Percentiles rank a stretch among this genome's conserved stretches.
These are phyloP conservation scores for Gibbula magus DNA, from an alignment of 2,888 invertebrate genomes.

Conservation along the genomic window DNA sequence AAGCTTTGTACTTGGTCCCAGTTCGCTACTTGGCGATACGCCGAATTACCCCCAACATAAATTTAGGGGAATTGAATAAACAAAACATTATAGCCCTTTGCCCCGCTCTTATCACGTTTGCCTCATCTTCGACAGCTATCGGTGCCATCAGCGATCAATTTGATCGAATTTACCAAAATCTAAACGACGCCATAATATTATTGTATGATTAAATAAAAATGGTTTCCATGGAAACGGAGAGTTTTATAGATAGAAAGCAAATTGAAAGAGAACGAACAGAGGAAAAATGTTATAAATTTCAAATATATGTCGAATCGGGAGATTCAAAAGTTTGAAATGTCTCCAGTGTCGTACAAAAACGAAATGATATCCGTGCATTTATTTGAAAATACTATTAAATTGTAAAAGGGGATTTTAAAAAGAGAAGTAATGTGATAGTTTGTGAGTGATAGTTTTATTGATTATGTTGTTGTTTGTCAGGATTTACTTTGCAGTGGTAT, in stretches of 20 bases:
- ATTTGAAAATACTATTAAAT: too few species aligned
- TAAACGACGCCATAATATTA: slow-evolving; percentile 14
- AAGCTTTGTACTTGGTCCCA: not conserved
- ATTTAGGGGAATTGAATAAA: slow-evolving; percentile 23
- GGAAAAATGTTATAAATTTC: not conserved
- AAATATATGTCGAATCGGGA: not conserved
- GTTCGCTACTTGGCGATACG: not conserved
- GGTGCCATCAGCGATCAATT: slow-evolving; percentile 3
- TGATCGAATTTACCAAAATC: slow-evolving; percentile 16
- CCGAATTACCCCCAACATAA: slow-evolving; percentile 10
- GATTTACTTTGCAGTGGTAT: too few species aligned
- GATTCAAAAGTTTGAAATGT: too few species aligned
- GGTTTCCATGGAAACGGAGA: not conserved
- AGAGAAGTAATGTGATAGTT: too few species aligned
- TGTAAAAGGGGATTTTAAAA: too few species aligned
- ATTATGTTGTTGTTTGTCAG: too few species aligned
- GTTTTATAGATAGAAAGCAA: slow-evolving; percentile 6
- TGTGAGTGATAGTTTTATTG: too few species aligned
- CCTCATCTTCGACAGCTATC: not conserved
- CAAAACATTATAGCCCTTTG: slow-evolving; percentile 21
- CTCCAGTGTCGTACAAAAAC: too few species aligned
- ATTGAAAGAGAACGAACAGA: not conserved
- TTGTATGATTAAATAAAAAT: slow-evolving; percentile 12
- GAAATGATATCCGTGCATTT: too few species aligned
- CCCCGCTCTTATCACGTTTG: not conserved